Percentiles rank a stretch among this genome's conserved stretches.
These are phyloP conservation scores for Drosophila ogumai DNA, from an alignment of 1,140 invertebrate genomes.

Conservation along the genomic window DNA sequence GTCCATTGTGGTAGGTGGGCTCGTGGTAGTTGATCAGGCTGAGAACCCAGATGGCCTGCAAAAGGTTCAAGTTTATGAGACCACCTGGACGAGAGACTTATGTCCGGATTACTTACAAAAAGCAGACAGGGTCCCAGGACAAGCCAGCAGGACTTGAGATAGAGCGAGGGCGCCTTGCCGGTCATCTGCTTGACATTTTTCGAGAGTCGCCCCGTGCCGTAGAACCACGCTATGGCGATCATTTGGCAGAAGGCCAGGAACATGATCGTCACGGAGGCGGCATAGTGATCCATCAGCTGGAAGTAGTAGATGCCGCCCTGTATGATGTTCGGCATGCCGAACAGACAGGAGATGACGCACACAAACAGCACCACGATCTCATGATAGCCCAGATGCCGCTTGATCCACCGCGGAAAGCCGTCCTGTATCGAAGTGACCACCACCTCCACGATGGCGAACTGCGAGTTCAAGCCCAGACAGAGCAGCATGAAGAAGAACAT, in stretches of 20 bases:
- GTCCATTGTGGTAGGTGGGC: constrained; percentile 91
- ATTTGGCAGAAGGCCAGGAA: constrained; percentile 97
- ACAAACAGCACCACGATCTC: constrained; percentile 94
- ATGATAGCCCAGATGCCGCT: constrained; percentile 92
- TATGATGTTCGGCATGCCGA: constrained; percentile 93
- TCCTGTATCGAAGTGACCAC: constrained; percentile 96
- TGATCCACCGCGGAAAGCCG: constrained; percentile 93
- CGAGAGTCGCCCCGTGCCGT: constrained; percentile 92
- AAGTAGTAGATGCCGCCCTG: constrained; percentile 96
- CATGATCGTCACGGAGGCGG: constrained; percentile 95
- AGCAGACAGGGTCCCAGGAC: constrained; percentile 92
- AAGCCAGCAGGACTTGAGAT: constrained; percentile 94
- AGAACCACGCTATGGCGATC: constrained; percentile 95
- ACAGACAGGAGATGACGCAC: constrained; percentile 92
- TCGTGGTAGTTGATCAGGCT: constrained; percentile 94
- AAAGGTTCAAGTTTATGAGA: constrained; percentile 25
- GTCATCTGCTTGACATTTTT: constrained; percentile 95
- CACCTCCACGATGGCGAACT: constrained; percentile 96
- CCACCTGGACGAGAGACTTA: neutral
- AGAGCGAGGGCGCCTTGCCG: constrained; percentile 90
- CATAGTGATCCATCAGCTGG: constrained; percentile 96
- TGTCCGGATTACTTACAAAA: constrained; percentile 86
- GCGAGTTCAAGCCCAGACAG: constrained; percentile 93
- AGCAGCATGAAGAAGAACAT: constrained; percentile 96
- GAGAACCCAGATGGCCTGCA: constrained; percentile 93